Base-by-base conservation (phyloP, 1,140 invertebrate genomes). In the Drosophila kikkawai region DNA sequence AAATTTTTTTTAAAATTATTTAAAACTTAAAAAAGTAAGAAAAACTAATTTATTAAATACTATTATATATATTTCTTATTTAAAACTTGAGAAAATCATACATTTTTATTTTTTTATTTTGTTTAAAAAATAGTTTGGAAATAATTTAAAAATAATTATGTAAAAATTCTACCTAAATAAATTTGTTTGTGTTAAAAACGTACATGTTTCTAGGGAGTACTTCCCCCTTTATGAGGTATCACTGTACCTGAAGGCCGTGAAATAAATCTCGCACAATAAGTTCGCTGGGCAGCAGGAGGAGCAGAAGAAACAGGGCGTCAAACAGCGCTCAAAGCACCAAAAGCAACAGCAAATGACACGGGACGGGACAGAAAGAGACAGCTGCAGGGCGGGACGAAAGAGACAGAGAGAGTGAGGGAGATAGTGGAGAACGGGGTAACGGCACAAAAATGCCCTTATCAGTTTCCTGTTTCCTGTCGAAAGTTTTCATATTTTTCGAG, bases 401-500 rank as follows among this genome's bases (percentile, higher is more conserved):
- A 1, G 44, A 44, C 47, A 22, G 47, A 59, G 50, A 61, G 48
- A 22, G 37, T 2, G 19, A 13, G 19, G 7, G 1, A 4, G 12
- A 4, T 19, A 47, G 7, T 70, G 56, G 19, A 50, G 53, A 60
- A 45, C 80, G 78, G 77, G 80, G 66, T 79, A 81, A 79, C 84
- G 64, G 80, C 63, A 78, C 83, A 87, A 88, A 90, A 88, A 91
- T 91, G 87, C 85, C 90, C 90, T 91, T 91, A 91, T 91, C 90
- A 91, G 90, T 87, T 70, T 87, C 84, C 84, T 88, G 82, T 86
- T 91, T 91, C 90, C 90, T 91, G 90, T 91, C 85, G 85, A 91
- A 91, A 91, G 90, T 91, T 91, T 91, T 91, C 90, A 91, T 91
- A 91, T 91, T 91, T 91, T 91, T 81, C 80, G 74, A 78, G 41